Evolutionary conservation across 2,888 invertebrate genomes (phyloP).

Genomic region (Nemotelus pantherinus): DNA sequence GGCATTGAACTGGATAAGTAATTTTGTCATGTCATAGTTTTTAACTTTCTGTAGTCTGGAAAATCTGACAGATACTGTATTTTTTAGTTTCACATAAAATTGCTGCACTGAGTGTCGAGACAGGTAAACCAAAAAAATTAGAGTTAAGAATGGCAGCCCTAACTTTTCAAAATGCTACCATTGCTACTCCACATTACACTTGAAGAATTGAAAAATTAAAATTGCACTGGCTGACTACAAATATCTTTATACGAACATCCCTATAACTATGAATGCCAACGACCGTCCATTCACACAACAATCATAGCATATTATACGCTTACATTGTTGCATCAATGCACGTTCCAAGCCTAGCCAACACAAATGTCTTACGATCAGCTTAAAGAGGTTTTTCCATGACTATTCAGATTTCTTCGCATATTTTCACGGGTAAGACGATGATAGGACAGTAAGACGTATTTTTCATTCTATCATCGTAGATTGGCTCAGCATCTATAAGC

Average conservation of each 20-base stretch:
- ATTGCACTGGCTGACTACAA: not conserved
- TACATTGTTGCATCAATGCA: slow-evolving; percentile 16
- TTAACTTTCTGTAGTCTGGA: too few relatives aligned
- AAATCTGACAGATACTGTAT: too few relatives aligned
- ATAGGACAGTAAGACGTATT: too few relatives aligned
- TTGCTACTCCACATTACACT: slow-evolving; percentile 2
- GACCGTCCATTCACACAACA: not conserved
- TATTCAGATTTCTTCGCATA: not conserved
- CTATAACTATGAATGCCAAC: slow-evolving; percentile 6
- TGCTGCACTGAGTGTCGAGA: too few relatives aligned
- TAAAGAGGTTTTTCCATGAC: not conserved
- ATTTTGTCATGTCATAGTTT: too few relatives aligned
- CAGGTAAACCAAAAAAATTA: not conserved
- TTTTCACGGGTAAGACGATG: not conserved
- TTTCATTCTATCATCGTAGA: too few relatives aligned
- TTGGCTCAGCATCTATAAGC: too few relatives aligned
- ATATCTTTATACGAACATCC: too few relatives aligned
- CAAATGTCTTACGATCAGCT: slow-evolving; percentile 12
- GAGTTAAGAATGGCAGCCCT: not conserved
- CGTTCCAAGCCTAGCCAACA: not conserved
- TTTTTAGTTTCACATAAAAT: too few relatives aligned
- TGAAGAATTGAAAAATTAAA: slow-evolving; percentile 16
- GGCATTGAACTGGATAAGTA: too few relatives aligned
- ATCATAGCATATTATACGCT: not conserved
- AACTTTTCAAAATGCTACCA: not conserved